Percentiles rank a stretch among this genome's conserved stretches.
Conservation (phyloP, 2,113 vertebrate genomes). For the Tragulus kanchil region DNA sequence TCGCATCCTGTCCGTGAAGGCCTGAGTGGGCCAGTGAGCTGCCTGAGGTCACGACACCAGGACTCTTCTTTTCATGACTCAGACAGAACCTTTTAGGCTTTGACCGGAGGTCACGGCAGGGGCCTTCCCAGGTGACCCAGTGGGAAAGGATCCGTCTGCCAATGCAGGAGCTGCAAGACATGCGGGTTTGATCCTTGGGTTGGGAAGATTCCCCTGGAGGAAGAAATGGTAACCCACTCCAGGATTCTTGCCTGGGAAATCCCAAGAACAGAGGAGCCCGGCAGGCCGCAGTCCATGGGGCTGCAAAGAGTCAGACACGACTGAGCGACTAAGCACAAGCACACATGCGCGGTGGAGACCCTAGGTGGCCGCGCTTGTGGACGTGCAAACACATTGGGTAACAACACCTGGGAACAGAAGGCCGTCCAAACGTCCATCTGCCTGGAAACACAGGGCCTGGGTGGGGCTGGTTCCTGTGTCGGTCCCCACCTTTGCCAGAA, state of each 20-base stretch:
- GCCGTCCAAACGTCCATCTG: no score
- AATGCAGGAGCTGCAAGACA: not conserved
- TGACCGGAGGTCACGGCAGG: not conserved
- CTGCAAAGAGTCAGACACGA: not conserved
- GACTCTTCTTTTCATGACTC: not conserved
- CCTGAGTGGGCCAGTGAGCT: not conserved
- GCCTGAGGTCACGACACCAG: not conserved
- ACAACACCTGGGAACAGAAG: not conserved
- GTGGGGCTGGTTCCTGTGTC: not conserved
- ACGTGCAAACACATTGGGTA: no score
- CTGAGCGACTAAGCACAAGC: not conserved
- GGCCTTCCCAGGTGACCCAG: not conserved
- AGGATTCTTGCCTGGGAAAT: not conserved
- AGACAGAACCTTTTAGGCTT: not conserved
- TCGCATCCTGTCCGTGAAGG: not conserved
- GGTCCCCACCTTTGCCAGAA: not conserved
- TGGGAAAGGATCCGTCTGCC: not conserved
- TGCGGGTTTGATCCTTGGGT: not conserved
- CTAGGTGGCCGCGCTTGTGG: no score
- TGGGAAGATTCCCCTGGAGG: not conserved
- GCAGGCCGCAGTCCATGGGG: not conserved
- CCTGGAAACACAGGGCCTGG: not conserved
- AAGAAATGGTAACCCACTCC: not conserved
- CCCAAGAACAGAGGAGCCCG: not conserved
- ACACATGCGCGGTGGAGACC: not conserved